Evolutionary conservation across 53 echinoderm and acorn worm species (phyloP).

Genomic region (Mesocentrotus franciscanus): DNA sequence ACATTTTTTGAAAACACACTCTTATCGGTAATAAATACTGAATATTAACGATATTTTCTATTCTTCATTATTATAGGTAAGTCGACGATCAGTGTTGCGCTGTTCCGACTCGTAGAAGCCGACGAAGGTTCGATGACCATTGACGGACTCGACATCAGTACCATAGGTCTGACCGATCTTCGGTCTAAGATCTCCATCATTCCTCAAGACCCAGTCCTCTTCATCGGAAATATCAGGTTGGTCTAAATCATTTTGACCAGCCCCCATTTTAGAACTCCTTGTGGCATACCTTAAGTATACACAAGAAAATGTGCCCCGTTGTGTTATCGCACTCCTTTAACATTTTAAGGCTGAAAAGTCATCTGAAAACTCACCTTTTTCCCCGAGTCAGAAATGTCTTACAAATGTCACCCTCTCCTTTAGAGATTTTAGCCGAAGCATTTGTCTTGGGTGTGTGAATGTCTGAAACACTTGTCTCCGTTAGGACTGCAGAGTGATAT

Average conservation of each 20-base stretch:
- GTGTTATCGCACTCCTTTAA: too few relatives aligned
- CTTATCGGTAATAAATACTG: neutral
- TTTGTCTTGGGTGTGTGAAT: too few relatives aligned
- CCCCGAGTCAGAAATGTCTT: too few relatives aligned
- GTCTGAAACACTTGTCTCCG: too few relatives aligned
- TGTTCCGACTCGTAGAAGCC: slow-evolving; percentile 90
- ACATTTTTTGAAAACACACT: neutral
- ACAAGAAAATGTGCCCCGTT: too few relatives aligned
- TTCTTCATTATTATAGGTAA: slow-evolving; percentile 69
- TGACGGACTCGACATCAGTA: slow-evolving; percentile 80
- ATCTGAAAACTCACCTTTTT: too few relatives aligned
- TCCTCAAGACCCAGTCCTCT: slow-evolving; percentile 95
- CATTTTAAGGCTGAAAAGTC: too few relatives aligned
- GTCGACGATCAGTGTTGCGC: slow-evolving; percentile 84
- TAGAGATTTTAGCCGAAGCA: too few relatives aligned
- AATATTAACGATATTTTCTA: neutral
- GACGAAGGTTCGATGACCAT: slow-evolving; percentile 78
- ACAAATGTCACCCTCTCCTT: too few relatives aligned
- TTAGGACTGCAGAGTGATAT: too few relatives aligned
- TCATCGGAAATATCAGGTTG: slow-evolving; percentile 90
- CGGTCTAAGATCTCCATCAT: slow-evolving; percentile 93
- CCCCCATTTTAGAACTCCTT: too few relatives aligned
- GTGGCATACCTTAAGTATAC: too few relatives aligned
- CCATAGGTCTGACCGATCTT: slow-evolving; percentile 87
- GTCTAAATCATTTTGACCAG: neutral